phyloP scores from a whole-genome alignment of 2,113 vertebrate species.

The Ameiurus melas region DNA sequence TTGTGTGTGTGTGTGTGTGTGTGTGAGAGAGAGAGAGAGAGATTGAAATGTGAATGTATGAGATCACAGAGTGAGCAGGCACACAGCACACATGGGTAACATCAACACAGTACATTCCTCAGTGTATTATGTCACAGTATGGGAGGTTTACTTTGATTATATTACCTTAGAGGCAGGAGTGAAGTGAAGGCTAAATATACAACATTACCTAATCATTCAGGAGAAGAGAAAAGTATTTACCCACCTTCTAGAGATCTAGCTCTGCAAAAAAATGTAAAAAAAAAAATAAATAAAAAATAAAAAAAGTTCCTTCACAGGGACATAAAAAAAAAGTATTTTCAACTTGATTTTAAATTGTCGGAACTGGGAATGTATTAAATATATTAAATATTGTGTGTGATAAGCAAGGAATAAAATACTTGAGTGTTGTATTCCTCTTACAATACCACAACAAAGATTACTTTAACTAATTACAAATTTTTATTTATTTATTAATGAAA shows the following conservation, averaged over 20 bases:
- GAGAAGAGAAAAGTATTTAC: neutral
- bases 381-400: no score
- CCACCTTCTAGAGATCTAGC: neutral
- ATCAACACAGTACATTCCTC: conserved; percentile 32
- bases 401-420: no score
- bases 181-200: neutral
- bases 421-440: no score
- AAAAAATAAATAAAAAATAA: no score
- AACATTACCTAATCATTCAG: neutral
- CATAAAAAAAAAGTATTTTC: no score
- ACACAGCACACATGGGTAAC: conserved; percentile 1
- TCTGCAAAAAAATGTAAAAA: no score
- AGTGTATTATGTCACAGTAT: conserved; percentile 26
- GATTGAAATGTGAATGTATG: neutral
- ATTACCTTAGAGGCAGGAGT: conserved; percentile 11
- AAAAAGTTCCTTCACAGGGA: neutral
- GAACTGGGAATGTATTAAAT: no score
- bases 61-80: conserved; percentile 11
- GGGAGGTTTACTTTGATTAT: conserved; percentile 23
- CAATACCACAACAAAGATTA: no score
- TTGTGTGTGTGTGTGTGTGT: neutral
- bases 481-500: no score
- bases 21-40: no score
- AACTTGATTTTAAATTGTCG: no score
- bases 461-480: no score